phyloP scores from a whole-genome alignment of 2,797 vertebrate species.

The Coregonus ussuriensis region DNA sequence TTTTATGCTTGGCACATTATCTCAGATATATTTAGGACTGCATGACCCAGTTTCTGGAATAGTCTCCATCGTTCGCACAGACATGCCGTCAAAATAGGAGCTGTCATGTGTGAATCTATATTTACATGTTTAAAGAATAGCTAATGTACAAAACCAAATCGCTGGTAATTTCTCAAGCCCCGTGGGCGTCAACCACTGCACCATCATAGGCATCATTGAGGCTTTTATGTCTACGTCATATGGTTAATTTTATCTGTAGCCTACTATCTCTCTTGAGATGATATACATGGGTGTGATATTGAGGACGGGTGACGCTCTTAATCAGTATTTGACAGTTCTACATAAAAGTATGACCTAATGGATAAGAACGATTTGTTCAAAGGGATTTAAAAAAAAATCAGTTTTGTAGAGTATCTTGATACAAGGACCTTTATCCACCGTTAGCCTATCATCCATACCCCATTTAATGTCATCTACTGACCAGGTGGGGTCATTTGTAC shows the following conservation, averaged over 20 bases:
- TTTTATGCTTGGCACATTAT: background rate
- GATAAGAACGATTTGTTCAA: background rate
- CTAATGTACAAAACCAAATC: background rate
- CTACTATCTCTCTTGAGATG: background rate
- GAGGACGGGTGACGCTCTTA: background rate
- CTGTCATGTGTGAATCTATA: constrained; percentile 2
- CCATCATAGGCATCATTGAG: background rate
- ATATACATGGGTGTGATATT: background rate
- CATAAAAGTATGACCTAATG: background rate
- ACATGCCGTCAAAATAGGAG: background rate
- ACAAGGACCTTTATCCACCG: too few relatives aligned
- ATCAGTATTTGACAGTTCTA: background rate
- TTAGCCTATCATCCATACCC: background rate
- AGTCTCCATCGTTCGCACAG: background rate
- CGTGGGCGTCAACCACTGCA: constrained; percentile 6
- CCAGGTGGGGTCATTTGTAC: background rate
- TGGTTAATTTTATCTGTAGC: background rate
- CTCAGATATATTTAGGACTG: constrained; percentile 9
- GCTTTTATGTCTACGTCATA: background rate
- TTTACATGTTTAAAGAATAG: background rate
- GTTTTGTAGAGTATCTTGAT: background rate
- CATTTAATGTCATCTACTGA: background rate
- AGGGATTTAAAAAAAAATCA: background rate
- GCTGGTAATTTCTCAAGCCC: background rate
- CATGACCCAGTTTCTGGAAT: constrained; percentile 27